Evolutionary conservation across 2,113 vertebrate species (phyloP), one percentile per base, ranked within the genome.

Genomic region (Sebastes fasciatus): DNA sequence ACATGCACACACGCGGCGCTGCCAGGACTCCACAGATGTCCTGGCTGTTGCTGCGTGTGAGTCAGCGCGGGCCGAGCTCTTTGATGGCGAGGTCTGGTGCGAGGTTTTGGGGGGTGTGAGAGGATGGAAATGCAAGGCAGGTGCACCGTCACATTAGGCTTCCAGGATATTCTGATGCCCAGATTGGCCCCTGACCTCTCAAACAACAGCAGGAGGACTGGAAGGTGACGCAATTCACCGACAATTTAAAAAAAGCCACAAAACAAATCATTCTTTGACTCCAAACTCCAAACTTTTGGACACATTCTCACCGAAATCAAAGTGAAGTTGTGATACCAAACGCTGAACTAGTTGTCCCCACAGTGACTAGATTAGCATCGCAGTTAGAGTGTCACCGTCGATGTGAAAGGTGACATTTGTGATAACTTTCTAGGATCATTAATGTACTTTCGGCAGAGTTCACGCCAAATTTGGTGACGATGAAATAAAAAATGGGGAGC

Each of bases 11-110:
- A 11, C 42, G 3, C 45, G 1, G 54, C 34, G 63, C 82, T 90
- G 93, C 92, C 94, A 94, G 70, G 64, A 69, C 82, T 91, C 90
- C 92, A 91, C 94, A 95, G 93, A 95, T 94, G 93, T 93, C 93
- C 90, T 91, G 93, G 93, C 92, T 87, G 88, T 88, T 85, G 86
- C 85, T 46, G 55, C 72, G 21, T 87, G 91, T 85, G 91, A 90
- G 91, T 90, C 92, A 89, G 82, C 51, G 75, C 88, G 14, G 86
- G 60, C 76, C 79, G 70, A 67, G 88, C 83, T 90, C 92, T 92
- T 92, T 91, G 86, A 91, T 86, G 84, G 63, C 65, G 46, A 85
- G 86, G 90, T 86, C 90, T 88, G 85, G 89, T 91, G 92, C 21
- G 77, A 88, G 74, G 79, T 88, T 89, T 51, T 34, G 34, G 46